A percentile compares a stretch with the other conserved stretches of the same genome.
Conservation (phyloP, 2,797 vertebrate species). For the Alca torda region DNA sequence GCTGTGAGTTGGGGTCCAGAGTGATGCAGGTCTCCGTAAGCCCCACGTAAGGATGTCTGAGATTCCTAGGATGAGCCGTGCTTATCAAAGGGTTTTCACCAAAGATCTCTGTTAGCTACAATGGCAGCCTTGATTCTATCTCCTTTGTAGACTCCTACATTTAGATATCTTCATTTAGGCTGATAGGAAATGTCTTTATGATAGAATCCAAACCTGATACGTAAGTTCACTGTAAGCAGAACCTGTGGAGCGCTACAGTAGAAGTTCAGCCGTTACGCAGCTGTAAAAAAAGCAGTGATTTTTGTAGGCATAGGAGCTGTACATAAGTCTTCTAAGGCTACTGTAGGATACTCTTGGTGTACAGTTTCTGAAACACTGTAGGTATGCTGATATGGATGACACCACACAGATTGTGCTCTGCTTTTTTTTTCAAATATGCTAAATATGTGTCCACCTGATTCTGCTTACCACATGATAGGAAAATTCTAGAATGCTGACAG, state of each 20-base stretch:
- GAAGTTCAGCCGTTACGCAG: not conserved
- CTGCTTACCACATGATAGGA: not conserved
- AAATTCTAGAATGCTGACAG: not conserved
- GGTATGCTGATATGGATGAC: not conserved
- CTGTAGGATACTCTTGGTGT: not conserved
- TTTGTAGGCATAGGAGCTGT: not conserved
- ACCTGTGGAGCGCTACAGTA: not conserved
- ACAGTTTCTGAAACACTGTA: not conserved
- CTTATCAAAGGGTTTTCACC: not conserved
- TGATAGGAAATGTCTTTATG: not conserved
- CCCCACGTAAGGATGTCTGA: not conserved
- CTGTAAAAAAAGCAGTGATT: not conserved
- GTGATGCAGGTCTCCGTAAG: not conserved
- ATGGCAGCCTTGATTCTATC: not conserved
- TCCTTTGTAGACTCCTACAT: not conserved
- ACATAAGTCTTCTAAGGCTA: not conserved
- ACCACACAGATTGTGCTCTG: not conserved
- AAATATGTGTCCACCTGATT: not conserved
- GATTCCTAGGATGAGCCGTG: not conserved
- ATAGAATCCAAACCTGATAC: not conserved
- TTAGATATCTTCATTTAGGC: not conserved
- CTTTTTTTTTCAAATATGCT: not conserved
- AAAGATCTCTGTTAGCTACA: not conserved
- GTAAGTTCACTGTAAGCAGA: not conserved
- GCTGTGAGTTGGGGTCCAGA: not conserved